A percentile compares a stretch with the other conserved stretches of the same genome.
phyloP scores from a whole-genome alignment of 2,113 vertebrate species.

The Channa maculata region DNA sequence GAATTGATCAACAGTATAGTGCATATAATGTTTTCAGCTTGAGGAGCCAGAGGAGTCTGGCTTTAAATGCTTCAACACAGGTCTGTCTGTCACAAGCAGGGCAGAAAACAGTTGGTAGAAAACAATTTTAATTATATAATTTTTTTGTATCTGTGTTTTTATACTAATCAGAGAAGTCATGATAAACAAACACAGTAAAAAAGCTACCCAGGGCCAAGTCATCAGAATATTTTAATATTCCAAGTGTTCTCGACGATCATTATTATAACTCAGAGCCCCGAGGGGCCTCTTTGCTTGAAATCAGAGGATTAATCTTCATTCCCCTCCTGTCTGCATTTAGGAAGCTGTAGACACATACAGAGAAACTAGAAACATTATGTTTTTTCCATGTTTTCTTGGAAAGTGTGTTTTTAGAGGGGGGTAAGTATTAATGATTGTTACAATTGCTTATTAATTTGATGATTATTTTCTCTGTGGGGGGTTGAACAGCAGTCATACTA shows the following conservation, averaged over 20 bases:
- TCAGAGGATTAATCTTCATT: slow-evolving; percentile 36
- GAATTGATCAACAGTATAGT: not conserved
- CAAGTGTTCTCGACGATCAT: slow-evolving; percentile 15
- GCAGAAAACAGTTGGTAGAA: not conserved
- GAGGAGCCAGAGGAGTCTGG: not conserved
- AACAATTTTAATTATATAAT: not conserved
- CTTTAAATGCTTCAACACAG: not conserved
- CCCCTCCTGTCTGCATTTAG: slow-evolving; percentile 14
- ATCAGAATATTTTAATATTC: slow-evolving; percentile 17
- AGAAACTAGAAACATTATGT: slow-evolving; percentile 4
- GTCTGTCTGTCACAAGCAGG: not conserved
- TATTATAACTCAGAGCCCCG: slow-evolving; percentile 9
- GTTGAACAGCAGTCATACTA: no score
- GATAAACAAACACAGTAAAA: slow-evolving; percentile 9
- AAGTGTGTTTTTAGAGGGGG: not conserved
- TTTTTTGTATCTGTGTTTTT: not conserved
- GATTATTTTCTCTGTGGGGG: no score
- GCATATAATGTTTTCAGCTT: no score
- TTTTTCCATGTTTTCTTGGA: slow-evolving; percentile 1
- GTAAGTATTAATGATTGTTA: not conserved
- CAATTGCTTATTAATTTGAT: slow-evolving; percentile 5
- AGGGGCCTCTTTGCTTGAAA: slow-evolving; percentile 45
- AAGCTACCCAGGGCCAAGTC: not conserved
- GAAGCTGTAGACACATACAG: slow-evolving; percentile 53
- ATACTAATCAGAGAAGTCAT: not conserved